Evolutionary conservation across 2,888 invertebrate species (phyloP).

Genomic region (Amiota mariae): DNA sequence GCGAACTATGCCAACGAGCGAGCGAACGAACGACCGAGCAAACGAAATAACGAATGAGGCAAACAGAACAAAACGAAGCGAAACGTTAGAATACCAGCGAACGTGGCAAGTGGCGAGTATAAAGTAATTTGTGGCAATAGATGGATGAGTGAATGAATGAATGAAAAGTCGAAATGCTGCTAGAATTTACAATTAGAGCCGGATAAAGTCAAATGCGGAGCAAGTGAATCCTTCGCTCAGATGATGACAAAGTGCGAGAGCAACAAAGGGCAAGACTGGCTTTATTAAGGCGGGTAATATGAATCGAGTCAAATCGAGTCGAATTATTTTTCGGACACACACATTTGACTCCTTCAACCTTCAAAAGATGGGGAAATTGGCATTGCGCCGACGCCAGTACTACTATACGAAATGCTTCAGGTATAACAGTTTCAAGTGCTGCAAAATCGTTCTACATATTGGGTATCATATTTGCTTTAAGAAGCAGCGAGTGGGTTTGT

Average conservation of each 20-base stretch:
- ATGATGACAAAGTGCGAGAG: not conserved
- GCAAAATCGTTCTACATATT: too few species aligned
- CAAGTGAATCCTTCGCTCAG: not conserved
- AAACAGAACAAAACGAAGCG: not conserved
- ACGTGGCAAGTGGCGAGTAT: slow-evolving; percentile 4
- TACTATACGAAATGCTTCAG: too few species aligned
- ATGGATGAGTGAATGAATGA: slow-evolving; percentile 23
- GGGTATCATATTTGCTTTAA: too few species aligned
- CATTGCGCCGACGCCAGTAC: slow-evolving; percentile 43
- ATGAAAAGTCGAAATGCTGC: slow-evolving; percentile 38
- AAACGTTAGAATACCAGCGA: not conserved
- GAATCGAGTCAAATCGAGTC: not conserved
- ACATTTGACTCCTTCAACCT: too few species aligned
- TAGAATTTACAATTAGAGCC: slow-evolving; percentile 55
- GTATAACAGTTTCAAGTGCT: not conserved
- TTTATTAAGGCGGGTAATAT: not conserved
- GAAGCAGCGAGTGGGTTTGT: too few species aligned
- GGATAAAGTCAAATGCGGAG: slow-evolving; percentile 4
- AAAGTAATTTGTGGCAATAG: slow-evolving; percentile 27
- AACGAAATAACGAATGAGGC: not conserved
- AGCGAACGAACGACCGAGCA: not conserved
- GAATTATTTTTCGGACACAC: slow-evolving; percentile 35
- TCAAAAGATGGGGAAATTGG: not conserved
- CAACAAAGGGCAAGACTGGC: not conserved
- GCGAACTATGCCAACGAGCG: not conserved